Percentiles rank a stretch among this genome's conserved stretches.
Conservation (phyloP, 1,140 invertebrate genomes). For the Drosophila erecta region DNA sequence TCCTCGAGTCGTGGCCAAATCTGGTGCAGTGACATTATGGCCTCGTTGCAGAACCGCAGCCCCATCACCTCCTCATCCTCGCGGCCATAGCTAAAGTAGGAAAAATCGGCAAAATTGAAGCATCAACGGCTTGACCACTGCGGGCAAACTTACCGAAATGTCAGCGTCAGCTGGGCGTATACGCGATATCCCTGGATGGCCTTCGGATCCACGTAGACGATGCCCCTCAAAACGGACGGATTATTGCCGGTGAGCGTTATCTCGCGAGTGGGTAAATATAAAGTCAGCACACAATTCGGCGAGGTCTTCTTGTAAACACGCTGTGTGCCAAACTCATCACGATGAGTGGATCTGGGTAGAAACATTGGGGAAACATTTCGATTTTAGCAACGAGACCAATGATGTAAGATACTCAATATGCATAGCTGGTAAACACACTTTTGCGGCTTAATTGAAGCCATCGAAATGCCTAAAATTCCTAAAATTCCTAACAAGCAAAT, state of each 20-base stretch:
- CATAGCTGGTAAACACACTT: not conserved
- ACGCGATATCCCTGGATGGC: conserved; percentile 88
- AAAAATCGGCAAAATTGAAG: not conserved
- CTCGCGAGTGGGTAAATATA: conserved; percentile 92
- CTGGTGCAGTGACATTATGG: conserved; percentile 93
- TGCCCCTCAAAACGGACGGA: conserved; percentile 92
- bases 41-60: conserved; percentile 95
- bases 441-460: not conserved
- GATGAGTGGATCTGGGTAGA: conserved; percentile 34
- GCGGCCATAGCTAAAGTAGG: conserved; percentile 89
- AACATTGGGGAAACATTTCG: not conserved
- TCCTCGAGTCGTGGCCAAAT: conserved; percentile 89
- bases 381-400: not conserved
- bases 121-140: too few relatives aligned
- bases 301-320: conserved; percentile 88
- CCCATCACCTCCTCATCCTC: conserved; percentile 98
- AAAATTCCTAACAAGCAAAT: not conserved
- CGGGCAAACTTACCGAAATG: conserved; percentile 90
- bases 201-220: conserved; percentile 91
- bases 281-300: conserved; percentile 92
- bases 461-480: too few relatives aligned
- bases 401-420: not conserved
- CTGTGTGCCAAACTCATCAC: conserved; percentile 79
- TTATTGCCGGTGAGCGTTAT: conserved; percentile 89
- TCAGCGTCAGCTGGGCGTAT: conserved; percentile 93